These are phyloP conservation scores for Doryteuthis pealeii DNA, from an alignment of 1,140 invertebrate species.

Conservation along the genomic window DNA sequence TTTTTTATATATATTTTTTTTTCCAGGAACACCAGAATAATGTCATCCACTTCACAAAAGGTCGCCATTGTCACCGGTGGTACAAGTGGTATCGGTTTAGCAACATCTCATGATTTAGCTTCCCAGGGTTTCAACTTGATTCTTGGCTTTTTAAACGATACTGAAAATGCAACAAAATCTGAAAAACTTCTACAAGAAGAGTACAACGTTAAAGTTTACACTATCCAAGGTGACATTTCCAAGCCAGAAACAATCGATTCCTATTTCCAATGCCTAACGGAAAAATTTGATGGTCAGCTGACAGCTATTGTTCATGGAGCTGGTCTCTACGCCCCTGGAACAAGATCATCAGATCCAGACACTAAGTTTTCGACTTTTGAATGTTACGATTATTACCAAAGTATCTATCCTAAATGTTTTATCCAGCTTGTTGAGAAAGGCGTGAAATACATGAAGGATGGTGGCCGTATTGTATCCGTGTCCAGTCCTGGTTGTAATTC, in stretches of 20 bases:
- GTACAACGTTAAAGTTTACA: background rate
- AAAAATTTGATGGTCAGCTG: background rate
- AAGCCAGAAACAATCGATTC: background rate
- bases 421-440: conserved; percentile 5
- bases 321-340: background rate
- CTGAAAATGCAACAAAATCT: background rate
- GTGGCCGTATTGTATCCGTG: background rate
- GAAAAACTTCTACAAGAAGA: background rate
- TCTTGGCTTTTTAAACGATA: background rate
- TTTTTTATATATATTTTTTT: too few relatives aligned
- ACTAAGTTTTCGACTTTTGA: conserved; percentile 1
- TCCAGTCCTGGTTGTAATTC: background rate
- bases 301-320: conserved; percentile 3
- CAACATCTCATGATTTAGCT: background rate
- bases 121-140: background rate
- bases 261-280: background rate
- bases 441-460: background rate
- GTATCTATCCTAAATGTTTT: conserved; percentile 12
- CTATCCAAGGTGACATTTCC: background rate
- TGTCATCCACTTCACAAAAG: background rate
- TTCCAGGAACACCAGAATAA: too few relatives aligned
- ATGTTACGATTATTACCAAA: background rate
- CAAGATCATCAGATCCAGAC: background rate
- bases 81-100: conserved; percentile 3
- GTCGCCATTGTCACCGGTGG: conserved; percentile 4